Percentiles rank a stretch among this genome's conserved stretches.
These are phyloP conservation scores for Drosophila albomicans DNA, from an alignment of 1,140 invertebrate species.

Conservation along the genomic window DNA sequence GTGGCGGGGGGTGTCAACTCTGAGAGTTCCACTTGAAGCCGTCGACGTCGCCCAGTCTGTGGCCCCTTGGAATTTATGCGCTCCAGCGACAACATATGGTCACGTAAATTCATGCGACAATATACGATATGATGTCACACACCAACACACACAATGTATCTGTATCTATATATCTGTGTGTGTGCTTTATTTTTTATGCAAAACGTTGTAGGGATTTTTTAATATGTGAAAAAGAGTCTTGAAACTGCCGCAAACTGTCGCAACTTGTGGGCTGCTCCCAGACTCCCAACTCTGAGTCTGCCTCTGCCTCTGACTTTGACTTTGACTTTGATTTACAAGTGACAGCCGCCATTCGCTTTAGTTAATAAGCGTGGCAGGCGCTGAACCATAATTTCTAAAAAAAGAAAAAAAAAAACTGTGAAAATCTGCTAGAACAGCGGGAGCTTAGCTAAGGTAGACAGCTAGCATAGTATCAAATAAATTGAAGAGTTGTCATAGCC, in stretches of 20 bases:
- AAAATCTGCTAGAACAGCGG: not conserved
- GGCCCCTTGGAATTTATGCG: conserved; percentile 79
- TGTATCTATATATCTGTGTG: conserved; percentile 19
- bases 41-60: conserved; percentile 57
- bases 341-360: conserved; percentile 66
- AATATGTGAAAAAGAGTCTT: conserved; percentile 77
- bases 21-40: conserved; percentile 55
- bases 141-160: not conserved
- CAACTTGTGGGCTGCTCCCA: conserved; percentile 19
- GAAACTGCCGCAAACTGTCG: conserved; percentile 46
- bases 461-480: conserved; percentile 4
- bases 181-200: conserved; percentile 81
- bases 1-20: conserved; percentile 11
- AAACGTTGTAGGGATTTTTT: conserved; percentile 78
- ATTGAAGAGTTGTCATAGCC: not conserved
- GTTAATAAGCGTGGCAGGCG: conserved; percentile 68
- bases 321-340: conserved; percentile 64
- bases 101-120: conserved; percentile 83
- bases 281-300: not conserved
- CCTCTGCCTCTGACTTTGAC: not conserved
- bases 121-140: conserved; percentile 79
- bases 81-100: conserved; percentile 82
- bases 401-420: not conserved
- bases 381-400: conserved; percentile 33
- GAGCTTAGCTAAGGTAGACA: not conserved